These are phyloP conservation scores for Coregonus clupeaformis DNA, from an alignment of 2,113 vertebrate species.

Conservation along the genomic window DNA sequence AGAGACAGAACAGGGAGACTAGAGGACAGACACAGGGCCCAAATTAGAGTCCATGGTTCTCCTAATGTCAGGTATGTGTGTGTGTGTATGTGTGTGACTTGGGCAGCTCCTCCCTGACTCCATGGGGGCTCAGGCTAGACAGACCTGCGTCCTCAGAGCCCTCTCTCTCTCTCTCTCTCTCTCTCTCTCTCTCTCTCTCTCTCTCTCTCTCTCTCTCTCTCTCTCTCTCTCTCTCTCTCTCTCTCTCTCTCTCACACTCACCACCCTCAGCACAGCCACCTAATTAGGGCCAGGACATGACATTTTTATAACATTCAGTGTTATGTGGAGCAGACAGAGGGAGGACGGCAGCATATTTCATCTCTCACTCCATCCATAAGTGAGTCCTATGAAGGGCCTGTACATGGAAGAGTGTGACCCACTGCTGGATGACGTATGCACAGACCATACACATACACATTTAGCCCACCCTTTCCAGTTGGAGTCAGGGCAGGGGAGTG, in stretches of 20 bases:
- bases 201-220: constrained; percentile 19
- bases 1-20: constrained; percentile 20
- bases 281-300: constrained; percentile 66
- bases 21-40: constrained; percentile 50
- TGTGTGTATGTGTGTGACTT: background rate
- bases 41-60: constrained; percentile 56
- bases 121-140: background rate
- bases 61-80: constrained; percentile 55
- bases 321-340: constrained; percentile 4
- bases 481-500: constrained; percentile 23
- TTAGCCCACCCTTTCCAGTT: background rate
- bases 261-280: constrained; percentile 20
- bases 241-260: constrained; percentile 33
- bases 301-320: constrained; percentile 56
- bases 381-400: background rate
- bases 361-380: constrained; percentile 33
- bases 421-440: background rate
- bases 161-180: constrained; percentile 13
- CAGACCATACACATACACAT: constrained; percentile 18
- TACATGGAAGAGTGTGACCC: background rate
- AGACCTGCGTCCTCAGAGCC: constrained; percentile 30
- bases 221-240: constrained; percentile 31
- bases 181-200: constrained; percentile 29
- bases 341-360: constrained; percentile 46
- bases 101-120: constrained; percentile 1